Evolutionary conservation across 2,797 vertebrate genomes (phyloP).

Genomic region (Brotula barbata): DNA sequence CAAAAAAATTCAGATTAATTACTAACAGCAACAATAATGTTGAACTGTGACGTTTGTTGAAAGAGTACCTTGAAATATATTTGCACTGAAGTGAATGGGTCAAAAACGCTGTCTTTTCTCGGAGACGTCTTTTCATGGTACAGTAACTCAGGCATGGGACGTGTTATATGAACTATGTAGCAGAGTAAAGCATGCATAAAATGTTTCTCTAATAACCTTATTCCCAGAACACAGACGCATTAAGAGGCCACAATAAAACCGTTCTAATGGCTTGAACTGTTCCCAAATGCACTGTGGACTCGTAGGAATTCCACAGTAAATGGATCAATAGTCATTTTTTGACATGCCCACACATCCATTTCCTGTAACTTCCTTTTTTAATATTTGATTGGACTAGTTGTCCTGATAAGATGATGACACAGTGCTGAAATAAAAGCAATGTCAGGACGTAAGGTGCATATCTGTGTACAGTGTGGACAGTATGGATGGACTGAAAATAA

Average conservation of each 20-base stretch:
- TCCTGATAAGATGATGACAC: conserved; percentile 39
- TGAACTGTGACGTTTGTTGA: background rate
- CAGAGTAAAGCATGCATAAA: conserved; percentile 52
- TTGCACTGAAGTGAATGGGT: conserved; percentile 5
- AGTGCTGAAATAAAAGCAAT: conserved; percentile 36
- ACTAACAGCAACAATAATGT: conserved; percentile 1
- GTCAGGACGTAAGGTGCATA: conserved; percentile 8
- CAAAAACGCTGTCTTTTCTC: conserved; percentile 17
- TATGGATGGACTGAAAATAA: background rate
- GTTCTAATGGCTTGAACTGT: conserved; percentile 53
- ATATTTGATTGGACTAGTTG: conserved; percentile 63
- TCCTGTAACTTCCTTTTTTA: conserved; percentile 56
- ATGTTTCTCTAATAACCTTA: conserved; percentile 58
- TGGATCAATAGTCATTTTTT: conserved; percentile 59
- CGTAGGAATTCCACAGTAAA: conserved; percentile 40
- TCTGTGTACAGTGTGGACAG: background rate
- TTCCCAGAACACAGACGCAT: conserved; percentile 60
- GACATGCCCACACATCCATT: conserved; percentile 49
- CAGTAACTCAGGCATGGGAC: conserved; percentile 11
- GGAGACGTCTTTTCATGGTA: conserved; percentile 39
- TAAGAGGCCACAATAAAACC: conserved; percentile 44
- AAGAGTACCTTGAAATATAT: background rate
- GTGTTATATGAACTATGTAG: conserved; percentile 8
- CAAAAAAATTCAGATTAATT: conserved; percentile 23
- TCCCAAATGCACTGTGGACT: conserved; percentile 51